Evolutionary conservation across 2,797 vertebrate species (phyloP), one percentile per base, ranked within the genome.

Genomic region (Brachyalestes nurse): DNA sequence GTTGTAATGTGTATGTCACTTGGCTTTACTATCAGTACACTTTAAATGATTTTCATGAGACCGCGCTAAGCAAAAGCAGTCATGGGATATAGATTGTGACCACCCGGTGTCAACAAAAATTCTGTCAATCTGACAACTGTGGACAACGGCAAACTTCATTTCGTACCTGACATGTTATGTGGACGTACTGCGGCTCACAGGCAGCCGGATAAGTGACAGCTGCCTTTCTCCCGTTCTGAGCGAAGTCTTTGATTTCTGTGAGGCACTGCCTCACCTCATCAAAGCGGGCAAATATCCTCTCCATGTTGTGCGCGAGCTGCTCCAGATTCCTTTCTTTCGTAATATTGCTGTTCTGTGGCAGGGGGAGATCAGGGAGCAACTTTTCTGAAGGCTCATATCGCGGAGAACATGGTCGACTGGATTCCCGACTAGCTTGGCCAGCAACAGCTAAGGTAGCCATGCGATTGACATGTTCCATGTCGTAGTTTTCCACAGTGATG

Each of bases 101-200:
- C 28, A 28, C 3, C 1, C 3, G 1, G 28, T 28, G 81, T 67
- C 73, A 78, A 75, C n/a, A 74, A 45, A 65, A 65, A 57, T 67
- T 70, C 23, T 25, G 58, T 34, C 83, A 79, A 85, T 77, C 75
- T 75, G 82, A 82, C 78, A 84, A 45, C 57, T 80, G 70, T 77
- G 66, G 81, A 80, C 77, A 78, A 72, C n/a, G n/a, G n/a, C n/a
- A n/a, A n/a, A 34, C 34, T 0, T 53, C 42, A 61, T 28, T 23
- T 25, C 76, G 88, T 97, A 99, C 98, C 97, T 99, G 97, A 84
- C 90, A 97, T n/a, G 93, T 94, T 90, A 99, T 85, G 61, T 95
- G 94, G 86, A 97, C 86, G 40, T 96, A 99, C 1, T 96, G 91
- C 0, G 96, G 95, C 0, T 99, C 95, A 55, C 86, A 90, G 47